Evolutionary conservation across 2,888 invertebrate species (phyloP).

Genomic region (Platycheirus albimanus): DNA sequence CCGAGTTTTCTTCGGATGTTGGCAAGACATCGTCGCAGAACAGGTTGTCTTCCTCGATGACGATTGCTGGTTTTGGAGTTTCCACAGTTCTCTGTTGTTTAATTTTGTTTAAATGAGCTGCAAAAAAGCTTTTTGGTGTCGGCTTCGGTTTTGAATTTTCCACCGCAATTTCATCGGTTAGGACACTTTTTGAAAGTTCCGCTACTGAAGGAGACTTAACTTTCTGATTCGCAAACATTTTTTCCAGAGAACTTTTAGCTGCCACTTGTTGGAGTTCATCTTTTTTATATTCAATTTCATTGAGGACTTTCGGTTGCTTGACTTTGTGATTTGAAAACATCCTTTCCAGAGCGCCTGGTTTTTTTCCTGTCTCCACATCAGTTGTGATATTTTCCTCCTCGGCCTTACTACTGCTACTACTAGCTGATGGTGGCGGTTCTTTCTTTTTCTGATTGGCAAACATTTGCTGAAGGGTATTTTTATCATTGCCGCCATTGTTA

Average conservation of each 20-base stretch:
- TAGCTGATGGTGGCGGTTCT: slow-evolving; percentile 29
- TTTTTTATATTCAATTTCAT: background rate
- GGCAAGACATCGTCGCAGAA: slow-evolving; percentile 41
- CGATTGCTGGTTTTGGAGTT: background rate
- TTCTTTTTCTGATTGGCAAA: slow-evolving; percentile 83
- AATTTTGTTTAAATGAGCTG: slow-evolving; percentile 73
- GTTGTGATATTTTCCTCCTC: background rate
- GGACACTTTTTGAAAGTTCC: background rate
- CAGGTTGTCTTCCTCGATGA: slow-evolving; percentile 7
- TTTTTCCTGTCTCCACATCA: background rate
- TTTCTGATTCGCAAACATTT: background rate
- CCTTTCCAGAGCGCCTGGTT: slow-evolving; percentile 14
- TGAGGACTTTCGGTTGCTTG: background rate
- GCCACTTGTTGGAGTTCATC: background rate
- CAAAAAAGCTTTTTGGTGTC: slow-evolving; percentile 77
- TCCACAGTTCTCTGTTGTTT: slow-evolving; percentile 66
- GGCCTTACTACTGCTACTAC: background rate
- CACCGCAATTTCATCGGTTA: background rate
- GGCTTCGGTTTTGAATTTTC: background rate
- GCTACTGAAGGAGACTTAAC: background rate
- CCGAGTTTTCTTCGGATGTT: slow-evolving; percentile 20
- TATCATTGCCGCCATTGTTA: slow-evolving; percentile 80
- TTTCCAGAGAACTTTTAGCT: background rate
- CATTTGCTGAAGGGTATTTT: slow-evolving; percentile 85
- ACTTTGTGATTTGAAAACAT: slow-evolving; percentile 49